Base-by-base conservation (phyloP, 1,140 invertebrate genomes). In the Caenorhabditis briggsae region DNA sequence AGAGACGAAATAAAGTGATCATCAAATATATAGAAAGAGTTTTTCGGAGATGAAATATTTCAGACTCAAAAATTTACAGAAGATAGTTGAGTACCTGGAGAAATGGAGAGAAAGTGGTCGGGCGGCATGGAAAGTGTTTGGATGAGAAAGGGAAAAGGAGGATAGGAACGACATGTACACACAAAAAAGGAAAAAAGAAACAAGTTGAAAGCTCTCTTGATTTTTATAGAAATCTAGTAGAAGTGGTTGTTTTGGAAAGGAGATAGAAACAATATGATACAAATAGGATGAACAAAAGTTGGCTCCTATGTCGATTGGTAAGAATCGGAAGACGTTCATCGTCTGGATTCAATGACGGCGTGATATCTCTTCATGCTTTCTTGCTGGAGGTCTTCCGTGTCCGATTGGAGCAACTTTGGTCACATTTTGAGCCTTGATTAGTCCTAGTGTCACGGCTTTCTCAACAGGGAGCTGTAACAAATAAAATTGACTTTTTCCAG, bases 391-490 rank as follows among this genome's bases (percentile, higher is more conserved):
- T 33, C 89, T 87, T 46, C 89, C 89, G 58, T 88, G 88, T 25
- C 89, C 89, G 43, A 90, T 90, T 33, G 89, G 89, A 18, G 88
- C 89, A 48, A 91, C 83, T 56, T 91, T 91, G 20, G 91, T 88
- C 48, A 78, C 86, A 23, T 90, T 88, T 82, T 91, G 89, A 43
- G 88, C 88, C 70, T 91, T 91, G 25, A 92, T 90, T 7, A 92
- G 86, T 23, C 91, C 91, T 16, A 92, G 83, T 25, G 89, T 88
- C 20, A 91, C 89, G 11, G 91, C 91, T 83, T 92, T 92, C 33
- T 92, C 91, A 5, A 92, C 91, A 5, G 91, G 91, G 3, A 92
- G 83, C 91, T 92, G 78, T 89, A 91, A 55, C 6, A 58, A n/a
- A n/a, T 53, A 6, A 11, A 16, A 8, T 82, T 82, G 50, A 23